These are phyloP conservation scores for Protosalanx chinensis DNA, from an alignment of 2,797 vertebrate genomes.

Conservation along the genomic window DNA sequence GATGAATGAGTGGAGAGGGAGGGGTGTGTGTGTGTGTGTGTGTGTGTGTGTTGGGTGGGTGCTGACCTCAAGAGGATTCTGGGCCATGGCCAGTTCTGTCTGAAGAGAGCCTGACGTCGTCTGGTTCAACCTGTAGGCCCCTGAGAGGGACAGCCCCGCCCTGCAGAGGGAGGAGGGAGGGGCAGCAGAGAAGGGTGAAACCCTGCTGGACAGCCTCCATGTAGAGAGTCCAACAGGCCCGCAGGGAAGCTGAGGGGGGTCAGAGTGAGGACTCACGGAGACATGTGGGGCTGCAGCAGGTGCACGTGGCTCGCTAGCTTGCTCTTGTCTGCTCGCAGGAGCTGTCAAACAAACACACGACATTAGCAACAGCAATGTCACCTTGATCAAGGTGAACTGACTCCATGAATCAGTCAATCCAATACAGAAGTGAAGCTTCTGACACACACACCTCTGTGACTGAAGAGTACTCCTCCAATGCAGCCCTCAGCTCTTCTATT, in stretches of 20 bases:
- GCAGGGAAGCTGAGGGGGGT: not conserved
- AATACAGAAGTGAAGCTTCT: no score
- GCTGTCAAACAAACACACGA: slow-evolving; percentile 61
- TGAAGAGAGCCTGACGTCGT: slow-evolving; percentile 74
- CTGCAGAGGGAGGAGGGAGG: slow-evolving; percentile 22
- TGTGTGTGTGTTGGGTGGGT: not conserved
- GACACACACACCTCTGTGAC: slow-evolving; percentile 78
- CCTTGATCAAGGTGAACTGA: not conserved
- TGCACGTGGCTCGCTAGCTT: slow-evolving; percentile 80
- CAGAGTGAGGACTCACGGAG: slow-evolving; percentile 69
- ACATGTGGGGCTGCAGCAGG: slow-evolving; percentile 80
- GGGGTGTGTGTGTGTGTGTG: not conserved
- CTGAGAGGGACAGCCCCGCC: slow-evolving; percentile 65
- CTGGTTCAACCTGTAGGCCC: slow-evolving; percentile 71
- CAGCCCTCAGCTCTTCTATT: slow-evolving; percentile 78
- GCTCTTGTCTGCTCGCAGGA: slow-evolving; percentile 80
- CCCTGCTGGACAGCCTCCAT: not conserved
- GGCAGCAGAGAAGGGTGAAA: not conserved
- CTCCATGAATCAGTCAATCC: not conserved
- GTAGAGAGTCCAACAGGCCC: not conserved
- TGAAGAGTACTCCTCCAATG: slow-evolving; percentile 78
- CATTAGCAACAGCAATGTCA: not conserved
- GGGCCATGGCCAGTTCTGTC: slow-evolving; percentile 82
- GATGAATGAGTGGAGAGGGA: not conserved
- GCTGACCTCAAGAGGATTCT: slow-evolving; percentile 79